Evolutionary conservation across 2,113 vertebrate species (phyloP).

Genomic region (Hippopotamus amphibius): DNA sequence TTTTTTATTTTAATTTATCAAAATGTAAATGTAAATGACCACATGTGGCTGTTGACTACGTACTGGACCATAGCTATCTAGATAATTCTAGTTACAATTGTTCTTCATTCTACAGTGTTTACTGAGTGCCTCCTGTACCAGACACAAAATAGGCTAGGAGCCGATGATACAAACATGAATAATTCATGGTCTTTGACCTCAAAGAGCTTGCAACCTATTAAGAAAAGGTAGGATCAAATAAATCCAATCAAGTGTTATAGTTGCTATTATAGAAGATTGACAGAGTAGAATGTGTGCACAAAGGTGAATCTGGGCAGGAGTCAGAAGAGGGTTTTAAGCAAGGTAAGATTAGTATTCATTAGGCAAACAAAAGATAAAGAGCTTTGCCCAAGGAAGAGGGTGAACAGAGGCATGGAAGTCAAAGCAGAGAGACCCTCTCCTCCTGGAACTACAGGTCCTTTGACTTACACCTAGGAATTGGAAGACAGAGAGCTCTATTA

Average conservation of each 20-base stretch:
- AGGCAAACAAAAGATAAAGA: constrained; percentile 60
- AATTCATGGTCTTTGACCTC: constrained; percentile 58
- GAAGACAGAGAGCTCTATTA: neutral
- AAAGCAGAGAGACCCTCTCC: constrained; percentile 3
- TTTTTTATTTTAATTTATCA: constrained; percentile 52
- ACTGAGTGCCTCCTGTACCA: neutral
- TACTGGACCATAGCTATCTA: neutral
- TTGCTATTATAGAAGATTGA: constrained; percentile 57
- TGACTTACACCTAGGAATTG: neutral
- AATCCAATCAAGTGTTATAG: constrained; percentile 59
- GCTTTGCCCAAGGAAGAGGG: constrained; percentile 31
- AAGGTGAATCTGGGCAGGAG: constrained; percentile 42
- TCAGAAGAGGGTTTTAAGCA: constrained; percentile 35
- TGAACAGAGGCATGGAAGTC: constrained; percentile 4
- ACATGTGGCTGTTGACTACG: neutral
- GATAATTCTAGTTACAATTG: constrained; percentile 47
- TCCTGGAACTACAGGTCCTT: neutral
- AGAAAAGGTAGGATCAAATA: constrained; percentile 48
- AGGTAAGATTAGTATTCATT: constrained; percentile 37
- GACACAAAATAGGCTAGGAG: constrained; percentile 28
- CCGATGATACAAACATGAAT: constrained; percentile 61
- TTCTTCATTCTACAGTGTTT: constrained; percentile 44
- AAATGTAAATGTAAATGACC: constrained; percentile 28
- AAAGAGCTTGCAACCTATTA: constrained; percentile 60
- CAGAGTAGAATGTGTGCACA: neutral